Percentiles rank a stretch among this genome's conserved stretches.
Evolutionary conservation across 2,888 invertebrate species (phyloP).

Genomic region (Watsonalla binaria): DNA sequence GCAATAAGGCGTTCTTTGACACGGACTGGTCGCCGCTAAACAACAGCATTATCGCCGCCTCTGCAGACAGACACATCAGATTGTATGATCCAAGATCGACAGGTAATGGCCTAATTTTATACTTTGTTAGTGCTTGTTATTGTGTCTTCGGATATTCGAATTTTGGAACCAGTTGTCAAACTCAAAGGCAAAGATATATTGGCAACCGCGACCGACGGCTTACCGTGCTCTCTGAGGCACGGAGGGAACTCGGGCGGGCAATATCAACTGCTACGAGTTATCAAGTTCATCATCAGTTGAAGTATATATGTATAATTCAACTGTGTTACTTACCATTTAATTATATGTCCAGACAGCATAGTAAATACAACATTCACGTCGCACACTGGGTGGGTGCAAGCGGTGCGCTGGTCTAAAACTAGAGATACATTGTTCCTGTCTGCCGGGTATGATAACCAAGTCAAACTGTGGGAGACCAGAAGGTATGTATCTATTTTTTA

Average conservation of each 20-base stretch:
- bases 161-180: too few relatives aligned
- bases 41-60: conserved; percentile 88
- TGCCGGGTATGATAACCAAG: conserved; percentile 92
- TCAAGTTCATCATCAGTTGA: too few relatives aligned
- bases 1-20: conserved; percentile 94
- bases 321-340: not conserved
- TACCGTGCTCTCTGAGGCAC: too few relatives aligned
- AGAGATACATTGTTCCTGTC: conserved; percentile 93
- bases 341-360: conserved; percentile 83
- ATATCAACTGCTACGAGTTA: too few relatives aligned
- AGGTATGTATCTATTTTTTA: conserved; percentile 72
- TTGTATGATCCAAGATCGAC: conserved; percentile 94
- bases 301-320: too few relatives aligned
- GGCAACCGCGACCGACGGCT: too few relatives aligned
- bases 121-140: not conserved
- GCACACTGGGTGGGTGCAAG: conserved; percentile 95
- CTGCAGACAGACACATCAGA: conserved; percentile 93
- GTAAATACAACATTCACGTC: conserved; percentile 91
- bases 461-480: conserved; percentile 97
- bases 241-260: too few relatives aligned
- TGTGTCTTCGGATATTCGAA: too few relatives aligned
- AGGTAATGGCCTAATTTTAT: conserved; percentile 68
- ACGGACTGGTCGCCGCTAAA: conserved; percentile 89
- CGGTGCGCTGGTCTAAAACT: conserved; percentile 92
- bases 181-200: too few relatives aligned